Evolutionary conservation across 2,113 vertebrate species (phyloP).

Genomic region (Zapus hudsonius): DNA sequence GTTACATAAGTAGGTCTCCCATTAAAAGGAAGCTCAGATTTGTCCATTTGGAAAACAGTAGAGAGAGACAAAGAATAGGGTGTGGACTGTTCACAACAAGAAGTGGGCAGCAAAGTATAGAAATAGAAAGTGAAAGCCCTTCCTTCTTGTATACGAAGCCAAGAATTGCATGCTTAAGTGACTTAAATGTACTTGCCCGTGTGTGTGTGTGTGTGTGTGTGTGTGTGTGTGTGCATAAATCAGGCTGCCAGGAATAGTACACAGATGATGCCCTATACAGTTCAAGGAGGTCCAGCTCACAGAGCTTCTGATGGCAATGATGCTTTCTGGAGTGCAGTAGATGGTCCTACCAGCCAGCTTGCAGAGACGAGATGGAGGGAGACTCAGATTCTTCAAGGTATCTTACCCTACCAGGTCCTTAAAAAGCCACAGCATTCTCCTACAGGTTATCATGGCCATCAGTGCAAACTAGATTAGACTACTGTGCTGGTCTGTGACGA

Average conservation of each 20-base stretch:
- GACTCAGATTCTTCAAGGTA: background rate
- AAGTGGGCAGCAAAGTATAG: background rate
- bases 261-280: background rate
- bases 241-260: background rate
- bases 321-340: background rate
- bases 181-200: background rate
- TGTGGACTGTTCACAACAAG: background rate
- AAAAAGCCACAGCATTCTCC: background rate
- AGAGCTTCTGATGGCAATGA: fast-evolving
- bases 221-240: background rate
- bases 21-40: background rate
- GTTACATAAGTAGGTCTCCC: background rate
- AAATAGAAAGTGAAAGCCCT: background rate
- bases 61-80: background rate
- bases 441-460: background rate
- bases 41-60: background rate
- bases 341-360: background rate
- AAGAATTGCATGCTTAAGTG: constrained; percentile 1
- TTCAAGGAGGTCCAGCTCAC: background rate
- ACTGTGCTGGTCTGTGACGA: background rate
- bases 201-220: background rate
- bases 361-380: background rate
- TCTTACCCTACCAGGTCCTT: background rate
- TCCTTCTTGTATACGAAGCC: background rate
- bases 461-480: background rate